Percentiles rank a stretch among this genome's conserved stretches.
Evolutionary conservation across 2,113 vertebrate genomes (phyloP).

Genomic region (Trichomycterus rosablanca): DNA sequence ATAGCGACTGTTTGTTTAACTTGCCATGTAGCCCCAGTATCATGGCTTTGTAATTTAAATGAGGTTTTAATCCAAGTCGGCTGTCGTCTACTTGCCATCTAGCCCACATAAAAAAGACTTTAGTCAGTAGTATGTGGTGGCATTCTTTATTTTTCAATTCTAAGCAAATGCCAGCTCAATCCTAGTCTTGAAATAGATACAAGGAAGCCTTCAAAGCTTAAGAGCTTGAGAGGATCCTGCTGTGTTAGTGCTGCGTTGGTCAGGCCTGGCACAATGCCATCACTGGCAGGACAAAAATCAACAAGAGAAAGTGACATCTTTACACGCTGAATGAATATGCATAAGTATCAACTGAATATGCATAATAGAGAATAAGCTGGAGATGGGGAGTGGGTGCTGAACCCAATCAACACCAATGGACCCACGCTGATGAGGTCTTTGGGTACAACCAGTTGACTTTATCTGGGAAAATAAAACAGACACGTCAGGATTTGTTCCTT

Average conservation of each 20-base stretch:
- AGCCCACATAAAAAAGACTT: not conserved
- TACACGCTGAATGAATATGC: slow-evolving; percentile 21
- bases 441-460: not conserved
- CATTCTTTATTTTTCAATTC: not conserved
- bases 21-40: not conserved
- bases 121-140: not conserved
- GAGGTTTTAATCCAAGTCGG: not conserved
- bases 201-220: not conserved
- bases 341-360: not conserved
- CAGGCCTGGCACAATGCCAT: slow-evolving; percentile 1
- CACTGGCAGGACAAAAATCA: slow-evolving; percentile 15
- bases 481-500: not conserved
- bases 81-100: not conserved
- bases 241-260: slow-evolving; percentile 11
- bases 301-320: slow-evolving; percentile 8
- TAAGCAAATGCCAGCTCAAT: slow-evolving; percentile 10
- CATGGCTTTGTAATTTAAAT: not conserved
- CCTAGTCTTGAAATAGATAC: slow-evolving; percentile 3
- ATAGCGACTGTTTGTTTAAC: not conserved
- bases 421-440: slow-evolving; percentile 10
- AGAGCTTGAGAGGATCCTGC: no score
- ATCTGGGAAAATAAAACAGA: not conserved
- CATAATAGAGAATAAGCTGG: slow-evolving; percentile 10
- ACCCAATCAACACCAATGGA: slow-evolving; percentile 2
- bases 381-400: slow-evolving; percentile 16